Percentiles rank a stretch among this genome's conserved stretches.
Evolutionary conservation across 2,888 invertebrate genomes (phyloP).

Genomic region (Sinhomidia bicolor): DNA sequence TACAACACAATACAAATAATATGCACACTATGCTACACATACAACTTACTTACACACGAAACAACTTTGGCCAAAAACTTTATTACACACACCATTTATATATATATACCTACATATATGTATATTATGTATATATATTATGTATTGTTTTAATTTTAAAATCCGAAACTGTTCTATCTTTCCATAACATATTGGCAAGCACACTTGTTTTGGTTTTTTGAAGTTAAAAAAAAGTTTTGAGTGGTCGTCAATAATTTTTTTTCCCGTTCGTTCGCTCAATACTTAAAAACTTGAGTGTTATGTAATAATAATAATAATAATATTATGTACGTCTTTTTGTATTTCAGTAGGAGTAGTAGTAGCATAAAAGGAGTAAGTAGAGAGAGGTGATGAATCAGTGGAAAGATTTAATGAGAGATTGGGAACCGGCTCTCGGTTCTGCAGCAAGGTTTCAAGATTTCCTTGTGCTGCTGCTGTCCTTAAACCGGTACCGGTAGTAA

Average conservation of each 20-base stretch:
- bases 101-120: too few species aligned
- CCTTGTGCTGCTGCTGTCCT: slow-evolving; percentile 52
- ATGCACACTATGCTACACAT: neutral
- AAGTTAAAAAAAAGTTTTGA: too few species aligned
- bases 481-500: slow-evolving; percentile 69
- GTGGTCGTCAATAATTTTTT: slow-evolving; percentile 36
- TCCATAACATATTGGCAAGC: slow-evolving; percentile 63
- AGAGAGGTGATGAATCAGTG: slow-evolving; percentile 46
- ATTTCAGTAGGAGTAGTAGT: too few species aligned
- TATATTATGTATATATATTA: neutral
- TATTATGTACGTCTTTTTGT: slow-evolving; percentile 29
- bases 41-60: neutral
- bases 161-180: slow-evolving; percentile 43
- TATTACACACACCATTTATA: slow-evolving; percentile 47
- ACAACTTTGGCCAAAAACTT: slow-evolving; percentile 65
- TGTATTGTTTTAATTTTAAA: slow-evolving; percentile 29
- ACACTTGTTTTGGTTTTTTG: slow-evolving; percentile 55
- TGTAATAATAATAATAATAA: too few species aligned
- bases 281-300: too few species aligned
- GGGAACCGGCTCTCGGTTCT: slow-evolving; percentile 61
- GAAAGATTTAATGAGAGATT: slow-evolving; percentile 62
- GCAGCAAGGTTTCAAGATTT: slow-evolving; percentile 49
- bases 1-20: too few species aligned
- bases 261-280: slow-evolving; percentile 58
- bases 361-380: slow-evolving; percentile 30